Percentiles rank a stretch among this genome's conserved stretches.
phyloP scores from a whole-genome alignment of 2,888 invertebrate species.

The Mimas tiliae region DNA sequence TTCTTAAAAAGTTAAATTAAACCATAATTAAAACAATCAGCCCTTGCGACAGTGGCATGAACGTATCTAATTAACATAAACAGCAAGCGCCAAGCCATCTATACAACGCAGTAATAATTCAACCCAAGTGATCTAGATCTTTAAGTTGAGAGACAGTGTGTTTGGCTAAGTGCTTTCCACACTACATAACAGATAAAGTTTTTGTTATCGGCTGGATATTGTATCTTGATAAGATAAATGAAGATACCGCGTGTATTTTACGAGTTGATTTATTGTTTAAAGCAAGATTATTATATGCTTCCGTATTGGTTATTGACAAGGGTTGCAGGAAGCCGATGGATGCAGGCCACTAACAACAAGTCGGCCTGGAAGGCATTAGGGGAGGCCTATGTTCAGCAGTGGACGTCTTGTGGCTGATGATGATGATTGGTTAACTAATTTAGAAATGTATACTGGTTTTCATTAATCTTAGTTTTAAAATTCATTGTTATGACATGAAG shows the following conservation, averaged over 20 bases:
- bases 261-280: neutral
- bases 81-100: constrained; percentile 65
- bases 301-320: neutral
- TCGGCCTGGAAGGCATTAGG: too few relatives aligned
- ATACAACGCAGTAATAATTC: constrained; percentile 47
- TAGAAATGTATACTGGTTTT: too few relatives aligned
- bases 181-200: constrained; percentile 26
- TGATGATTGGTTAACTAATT: too few relatives aligned
- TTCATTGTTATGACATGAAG: too few relatives aligned
- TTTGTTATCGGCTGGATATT: constrained; percentile 22
- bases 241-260: neutral
- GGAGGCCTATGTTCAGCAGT: too few relatives aligned
- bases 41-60: constrained; percentile 65
- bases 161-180: constrained; percentile 28
- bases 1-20: constrained; percentile 17
- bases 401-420: too few relatives aligned
- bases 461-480: too few relatives aligned
- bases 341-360: too few relatives aligned
- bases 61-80: constrained; percentile 80
- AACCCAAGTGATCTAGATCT: constrained; percentile 30
- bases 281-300: neutral
- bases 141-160: constrained; percentile 28
- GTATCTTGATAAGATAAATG: constrained; percentile 17
- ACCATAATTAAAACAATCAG: constrained; percentile 38
- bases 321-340: too few relatives aligned